Evolutionary conservation across 1,140 invertebrate genomes (phyloP), one percentile per base, ranked within the genome.

Genomic region (Drosophila tristis): DNA sequence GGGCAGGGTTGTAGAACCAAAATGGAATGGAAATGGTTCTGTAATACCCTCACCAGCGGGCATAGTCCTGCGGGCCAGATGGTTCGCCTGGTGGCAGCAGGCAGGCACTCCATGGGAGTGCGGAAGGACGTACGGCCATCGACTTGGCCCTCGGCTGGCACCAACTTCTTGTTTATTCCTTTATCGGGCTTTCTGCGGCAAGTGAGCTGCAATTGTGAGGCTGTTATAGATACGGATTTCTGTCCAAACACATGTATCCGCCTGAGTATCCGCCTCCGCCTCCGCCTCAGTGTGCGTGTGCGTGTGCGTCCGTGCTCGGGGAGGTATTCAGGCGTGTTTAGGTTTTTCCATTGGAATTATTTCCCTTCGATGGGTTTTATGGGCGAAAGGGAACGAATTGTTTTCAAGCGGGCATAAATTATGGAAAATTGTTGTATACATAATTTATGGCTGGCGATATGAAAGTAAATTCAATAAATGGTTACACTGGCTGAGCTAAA

Each of bases 141-240:
- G 5, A 9, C 16, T 35, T 25, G 20, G 20, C 11, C 3, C 4
- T 0, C 31, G 31, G 31, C 31, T 35, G 9, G 31, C 31, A 35
- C 0, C 9, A 16, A 9, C n/a, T 51, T 44, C 64, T 68, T 70
- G 66, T 70, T 70, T 70, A 68, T 70, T 70, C 66, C 43, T 70
- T 70, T 70, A 68, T 70, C 66, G 64, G 66, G 61, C 49, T 82
- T 49, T 76, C 70, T 85, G 81, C 64, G 81, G 73, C 80, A 85
- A 85, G 80, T 80, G 78, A 74, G 50, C 58, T 84, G 72, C 81
- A 85, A 86, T 85, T 85, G 81, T 80, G 67, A 77, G 77, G 73
- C 81, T 68, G 70, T 68, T 74, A 66, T 68, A 86, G 77, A 85
- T 86, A 85, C 64, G 74, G 70, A 67, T 57, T 63, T 68, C 66